Base-by-base conservation (phyloP, 2,888 invertebrate genomes). In the Lissocephala sabroskyi region DNA sequence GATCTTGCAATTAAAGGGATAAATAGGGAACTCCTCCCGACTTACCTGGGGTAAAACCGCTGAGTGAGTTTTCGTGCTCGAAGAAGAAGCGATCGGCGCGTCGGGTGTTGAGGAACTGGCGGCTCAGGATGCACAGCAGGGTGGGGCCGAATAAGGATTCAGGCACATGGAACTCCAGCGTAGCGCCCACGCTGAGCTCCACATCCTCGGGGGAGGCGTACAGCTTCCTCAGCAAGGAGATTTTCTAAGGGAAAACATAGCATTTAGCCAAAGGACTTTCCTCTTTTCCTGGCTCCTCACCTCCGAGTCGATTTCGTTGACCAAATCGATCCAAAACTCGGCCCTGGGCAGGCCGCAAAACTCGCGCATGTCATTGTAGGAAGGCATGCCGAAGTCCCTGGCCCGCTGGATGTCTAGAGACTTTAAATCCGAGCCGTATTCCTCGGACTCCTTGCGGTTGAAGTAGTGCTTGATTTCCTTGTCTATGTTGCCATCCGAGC, bases 41-140 rank as follows among this genome's bases (percentile, higher is more conserved):
- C 50, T 56, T 81, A 88, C 88, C 86, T 62, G 85, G 78, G 1
- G 87, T 87, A 65, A 89, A 89, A 3, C 86, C 87, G 45, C 84
- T 74, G 10, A 79, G 71, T 2, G 83, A 75, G 58, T 86, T 81
- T 7, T 85, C 84, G 51, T 86, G 86, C 80, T 90, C 90, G 66
- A 88, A 92, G 87, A 91, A 93, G 79, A 88, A 92, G 45, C 92
- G 85, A 82, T 93, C 93, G 0, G 90, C 91, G 3, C 86, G 87
- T 65, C 92, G 87, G 0, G 90, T 87, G 56, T 89, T 86, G 56
- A 87, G 87, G 80, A 92, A 92, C 81, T 92, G 92, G 70, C 88
- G 89, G 1, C 88, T 87, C 23, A 92, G 79, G 52, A 93, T 88
- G 70, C 92, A 92, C 26, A 90, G 85, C 81, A 92, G 90, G 1